Percentiles rank a stretch among this genome's conserved stretches.
phyloP scores from a whole-genome alignment of 2,797 vertebrate species.

The Cetoscarus ocellatus region DNA sequence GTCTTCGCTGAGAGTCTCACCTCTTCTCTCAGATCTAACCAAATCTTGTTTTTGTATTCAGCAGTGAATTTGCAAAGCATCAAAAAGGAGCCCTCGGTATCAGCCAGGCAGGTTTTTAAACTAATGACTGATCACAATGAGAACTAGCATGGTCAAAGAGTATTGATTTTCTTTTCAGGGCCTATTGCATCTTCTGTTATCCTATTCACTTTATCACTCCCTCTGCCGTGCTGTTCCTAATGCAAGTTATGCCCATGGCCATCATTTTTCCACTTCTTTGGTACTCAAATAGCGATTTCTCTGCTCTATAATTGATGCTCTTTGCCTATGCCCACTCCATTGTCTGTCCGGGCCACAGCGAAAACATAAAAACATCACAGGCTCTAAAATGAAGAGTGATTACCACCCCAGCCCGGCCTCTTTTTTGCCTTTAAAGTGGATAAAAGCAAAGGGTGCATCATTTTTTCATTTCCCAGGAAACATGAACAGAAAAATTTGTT shows the following conservation, averaged over 20 bases:
- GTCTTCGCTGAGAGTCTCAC: conserved; percentile 1
- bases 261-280: conserved; percentile 65
- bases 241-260: conserved; percentile 40
- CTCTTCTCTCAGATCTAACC: conserved; percentile 9
- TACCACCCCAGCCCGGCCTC: conserved; percentile 8
- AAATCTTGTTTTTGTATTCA: conserved; percentile 39
- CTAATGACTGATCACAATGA: conserved; percentile 65
- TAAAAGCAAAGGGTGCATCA: conserved; percentile 17
- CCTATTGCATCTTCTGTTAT: conserved; percentile 56
- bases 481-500: conserved; percentile 24
- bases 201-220: conserved; percentile 45
- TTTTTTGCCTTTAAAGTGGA: conserved; percentile 21
- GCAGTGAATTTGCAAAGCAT: conserved; percentile 39
- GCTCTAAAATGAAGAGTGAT: conserved; percentile 58
- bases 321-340: conserved; percentile 39
- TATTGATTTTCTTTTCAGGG: conserved; percentile 61
- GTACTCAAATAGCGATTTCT: conserved; percentile 60
- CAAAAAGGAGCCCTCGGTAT: conserved; percentile 22
- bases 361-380: conserved; percentile 55
- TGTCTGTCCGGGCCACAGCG: conserved; percentile 40
- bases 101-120: conserved; percentile 62
- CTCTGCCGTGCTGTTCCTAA: conserved; percentile 39
- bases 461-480: conserved; percentile 3
- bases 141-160: conserved; percentile 57
- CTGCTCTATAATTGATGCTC: conserved; percentile 67